Conservation (phyloP, 2,888 invertebrate species). For the Nomada hirtipes region DNA sequence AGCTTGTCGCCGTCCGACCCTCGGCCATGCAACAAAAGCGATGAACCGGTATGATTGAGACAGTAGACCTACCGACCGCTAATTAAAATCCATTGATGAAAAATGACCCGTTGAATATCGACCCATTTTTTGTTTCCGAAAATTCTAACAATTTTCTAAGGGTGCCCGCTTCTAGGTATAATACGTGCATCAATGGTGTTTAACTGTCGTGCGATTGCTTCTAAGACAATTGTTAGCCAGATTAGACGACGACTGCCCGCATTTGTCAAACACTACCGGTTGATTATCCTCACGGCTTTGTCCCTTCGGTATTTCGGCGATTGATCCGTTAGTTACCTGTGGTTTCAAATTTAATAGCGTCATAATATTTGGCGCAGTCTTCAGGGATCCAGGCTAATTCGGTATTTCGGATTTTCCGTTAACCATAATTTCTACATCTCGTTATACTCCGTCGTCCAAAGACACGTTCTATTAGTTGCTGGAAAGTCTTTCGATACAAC, state of each 20-base stretch:
- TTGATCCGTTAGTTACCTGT: constrained; percentile 1
- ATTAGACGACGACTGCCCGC: background rate
- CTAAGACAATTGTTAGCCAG: background rate
- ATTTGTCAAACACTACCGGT: background rate
- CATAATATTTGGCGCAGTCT: constrained; percentile 51
- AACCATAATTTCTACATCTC: background rate
- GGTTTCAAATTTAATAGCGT: constrained; percentile 7
- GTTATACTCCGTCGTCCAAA: background rate
- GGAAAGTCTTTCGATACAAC: background rate
- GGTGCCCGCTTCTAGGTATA: background rate
- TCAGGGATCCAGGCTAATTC: constrained; percentile 23
- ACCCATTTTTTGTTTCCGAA: constrained; percentile 4
- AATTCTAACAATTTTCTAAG: background rate
- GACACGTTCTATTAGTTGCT: background rate
- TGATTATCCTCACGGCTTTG: background rate
- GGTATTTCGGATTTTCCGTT: background rate
- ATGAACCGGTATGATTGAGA: constrained; percentile 66
- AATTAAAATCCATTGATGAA: constrained; percentile 64
- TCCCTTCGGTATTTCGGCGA: background rate
- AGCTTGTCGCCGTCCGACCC: constrained; percentile 25
- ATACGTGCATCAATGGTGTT: background rate
- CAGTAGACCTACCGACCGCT: constrained; percentile 56
- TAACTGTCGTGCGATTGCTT: background rate
- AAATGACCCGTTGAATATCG: constrained; percentile 37
- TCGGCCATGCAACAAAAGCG: constrained; percentile 68